Percentiles rank a stretch among this genome's conserved stretches.
Evolutionary conservation across 2,797 vertebrate genomes (phyloP).

Genomic region (Gallinago nigripennis): DNA sequence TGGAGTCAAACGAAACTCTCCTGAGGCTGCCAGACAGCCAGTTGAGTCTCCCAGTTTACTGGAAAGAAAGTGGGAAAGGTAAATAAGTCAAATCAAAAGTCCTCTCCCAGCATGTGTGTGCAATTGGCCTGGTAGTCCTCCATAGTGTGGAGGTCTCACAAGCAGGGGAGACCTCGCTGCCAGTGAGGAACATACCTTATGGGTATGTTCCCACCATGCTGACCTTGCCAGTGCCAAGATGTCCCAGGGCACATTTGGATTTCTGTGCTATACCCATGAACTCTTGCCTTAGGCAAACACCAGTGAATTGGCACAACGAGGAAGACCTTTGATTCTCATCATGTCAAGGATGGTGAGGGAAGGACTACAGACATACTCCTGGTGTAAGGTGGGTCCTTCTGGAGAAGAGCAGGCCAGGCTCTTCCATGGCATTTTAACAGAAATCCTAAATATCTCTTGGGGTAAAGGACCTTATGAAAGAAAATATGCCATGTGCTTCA

Average conservation of each 20-base stretch:
- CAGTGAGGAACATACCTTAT: not conserved
- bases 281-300: not conserved
- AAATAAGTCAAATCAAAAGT: not conserved
- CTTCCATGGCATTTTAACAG: not conserved
- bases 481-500: not conserved
- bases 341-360: not conserved
- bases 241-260: not conserved
- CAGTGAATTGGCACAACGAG: not conserved
- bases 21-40: not conserved
- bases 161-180: not conserved
- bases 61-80: not conserved
- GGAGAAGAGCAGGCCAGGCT: not conserved
- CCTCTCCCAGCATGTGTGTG: accelerated
- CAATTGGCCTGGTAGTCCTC: not conserved
- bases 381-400: not conserved
- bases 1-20: not conserved
- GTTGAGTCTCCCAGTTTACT: not conserved
- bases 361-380: not conserved
- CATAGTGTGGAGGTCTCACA: not conserved
- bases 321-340: not conserved
- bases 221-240: not conserved
- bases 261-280: not conserved
- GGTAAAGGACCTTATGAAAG: not conserved
- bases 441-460: not conserved
- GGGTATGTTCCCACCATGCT: not conserved